Percentiles rank a stretch among this genome's conserved stretches.
Conservation (phyloP, 2,113 vertebrate species). For the Esox niger region DNA sequence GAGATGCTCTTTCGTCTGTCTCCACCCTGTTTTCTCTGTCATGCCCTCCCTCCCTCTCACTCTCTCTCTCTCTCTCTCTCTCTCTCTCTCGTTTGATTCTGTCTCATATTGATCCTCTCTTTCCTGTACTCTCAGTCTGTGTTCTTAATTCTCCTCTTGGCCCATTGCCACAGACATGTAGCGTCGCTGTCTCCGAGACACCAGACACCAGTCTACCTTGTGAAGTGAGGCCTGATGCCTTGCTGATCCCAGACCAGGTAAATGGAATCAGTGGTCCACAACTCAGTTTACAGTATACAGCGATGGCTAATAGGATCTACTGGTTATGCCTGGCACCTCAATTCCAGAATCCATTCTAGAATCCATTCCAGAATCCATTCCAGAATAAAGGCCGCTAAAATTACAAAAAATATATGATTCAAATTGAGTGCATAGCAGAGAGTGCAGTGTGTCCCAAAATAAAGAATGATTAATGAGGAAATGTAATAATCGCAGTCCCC, state of each 20-base stretch:
- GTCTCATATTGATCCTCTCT: too few relatives aligned
- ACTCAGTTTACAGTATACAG: conserved; percentile 35
- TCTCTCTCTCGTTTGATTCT: too few relatives aligned
- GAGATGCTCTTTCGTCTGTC: neutral
- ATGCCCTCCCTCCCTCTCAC: neutral
- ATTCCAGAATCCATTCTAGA: conserved; percentile 28
- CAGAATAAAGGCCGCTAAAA: too few relatives aligned
- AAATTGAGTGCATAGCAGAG: neutral
- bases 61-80: neutral
- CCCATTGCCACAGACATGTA: conserved; percentile 6
- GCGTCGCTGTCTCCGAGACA: conserved; percentile 9
- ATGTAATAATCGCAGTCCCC: conserved; percentile 43
- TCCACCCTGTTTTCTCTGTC: neutral
- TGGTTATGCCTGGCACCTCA: conserved; percentile 45
- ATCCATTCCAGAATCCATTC: too few relatives aligned
- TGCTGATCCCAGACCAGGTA: conserved; percentile 8
- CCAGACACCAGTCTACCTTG: conserved; percentile 8
- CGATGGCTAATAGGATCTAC: conserved; percentile 20
- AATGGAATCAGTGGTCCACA: conserved; percentile 15
- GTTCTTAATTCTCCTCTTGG: neutral
- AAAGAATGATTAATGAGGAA: conserved; percentile 65
- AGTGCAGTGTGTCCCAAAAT: conserved; percentile 38
- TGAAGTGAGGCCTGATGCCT: conserved; percentile 44
- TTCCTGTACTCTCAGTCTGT: too few relatives aligned
- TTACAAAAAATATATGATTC: too few relatives aligned